Conservation (phyloP, 2,113 vertebrate genomes). For the Apodemus speciosus region DNA sequence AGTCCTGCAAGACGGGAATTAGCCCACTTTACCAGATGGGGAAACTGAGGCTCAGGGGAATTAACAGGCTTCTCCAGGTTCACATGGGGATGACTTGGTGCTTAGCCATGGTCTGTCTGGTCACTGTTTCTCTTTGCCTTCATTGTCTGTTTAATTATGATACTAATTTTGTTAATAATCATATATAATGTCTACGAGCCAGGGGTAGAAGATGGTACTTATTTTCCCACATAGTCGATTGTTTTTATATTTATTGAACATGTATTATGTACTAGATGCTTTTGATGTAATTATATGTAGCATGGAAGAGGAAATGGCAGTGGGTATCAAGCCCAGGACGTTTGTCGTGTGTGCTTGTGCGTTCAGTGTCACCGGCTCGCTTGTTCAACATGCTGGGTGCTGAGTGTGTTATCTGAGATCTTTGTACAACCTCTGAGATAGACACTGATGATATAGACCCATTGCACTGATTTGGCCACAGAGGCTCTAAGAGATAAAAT, state of each 20-base stretch:
- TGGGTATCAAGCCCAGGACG: background rate
- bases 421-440: background rate
- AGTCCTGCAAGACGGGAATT: background rate
- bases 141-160: background rate
- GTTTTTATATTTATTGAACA: background rate
- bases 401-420: background rate
- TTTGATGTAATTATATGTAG: background rate
- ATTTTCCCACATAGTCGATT: background rate
- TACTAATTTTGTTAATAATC: conserved; percentile 3
- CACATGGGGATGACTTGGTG: background rate
- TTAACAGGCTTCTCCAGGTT: background rate
- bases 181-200: background rate
- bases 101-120: background rate
- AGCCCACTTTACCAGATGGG: background rate
- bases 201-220: background rate
- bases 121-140: background rate
- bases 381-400: background rate
- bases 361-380: background rate
- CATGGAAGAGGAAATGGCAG: background rate
- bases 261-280: background rate
- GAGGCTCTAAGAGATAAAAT: background rate
- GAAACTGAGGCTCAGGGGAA: conserved; percentile 53
- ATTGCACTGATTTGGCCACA: conserved; percentile 25
- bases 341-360: background rate
- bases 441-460: background rate